Evolutionary conservation across 2,888 invertebrate genomes (phyloP), one percentile per base, ranked within the genome.

Genomic region (Meghimatium bilineatum): DNA sequence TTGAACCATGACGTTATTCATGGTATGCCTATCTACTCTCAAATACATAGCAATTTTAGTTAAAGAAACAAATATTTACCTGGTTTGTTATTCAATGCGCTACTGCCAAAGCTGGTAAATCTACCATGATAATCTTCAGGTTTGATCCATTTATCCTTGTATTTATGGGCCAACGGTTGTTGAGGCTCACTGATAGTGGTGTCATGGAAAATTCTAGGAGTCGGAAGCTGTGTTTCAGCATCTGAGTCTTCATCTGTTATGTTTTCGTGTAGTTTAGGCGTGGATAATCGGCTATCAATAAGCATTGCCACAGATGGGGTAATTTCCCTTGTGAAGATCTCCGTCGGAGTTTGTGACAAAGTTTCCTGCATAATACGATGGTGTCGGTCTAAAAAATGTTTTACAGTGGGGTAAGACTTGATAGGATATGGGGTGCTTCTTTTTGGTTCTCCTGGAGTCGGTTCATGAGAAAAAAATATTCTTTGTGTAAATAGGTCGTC

Each of bases 341-440:
- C 52, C 12, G 52, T 1, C 23, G 20, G 38, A 32, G 0, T 5
- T 0, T 12, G 6, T 23, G 17, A 38, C 12, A 12, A 2, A 8
- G 69, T 14, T 5, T 23, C 56, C 3, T 34, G 0, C 56, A 56
- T 34, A 34, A 82, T 34, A 14, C 69, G 36, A 14, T 38, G 82
- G 20, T 82, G 82, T 20, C 82, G 67, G 52, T 82, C 82, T 32
- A 77, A 29, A 66, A 77, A 82, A 36, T 82, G 77, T 52, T 82
- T 82, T 29, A 69, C 77, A 1, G 76, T 82, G 14, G 49, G 32
- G 82, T 75, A 82, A 0, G 75, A 32, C n/a, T 32, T 26, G 1
- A 66, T 8, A 29, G 75, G 12, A 44, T 82, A 82, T 10, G 63
- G 82, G 14, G 8, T 17, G 52, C 44, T 32, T 38, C 26, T 60